Conservation (phyloP, 2,888 invertebrate species). For the Lasioglossum oenotherae region DNA sequence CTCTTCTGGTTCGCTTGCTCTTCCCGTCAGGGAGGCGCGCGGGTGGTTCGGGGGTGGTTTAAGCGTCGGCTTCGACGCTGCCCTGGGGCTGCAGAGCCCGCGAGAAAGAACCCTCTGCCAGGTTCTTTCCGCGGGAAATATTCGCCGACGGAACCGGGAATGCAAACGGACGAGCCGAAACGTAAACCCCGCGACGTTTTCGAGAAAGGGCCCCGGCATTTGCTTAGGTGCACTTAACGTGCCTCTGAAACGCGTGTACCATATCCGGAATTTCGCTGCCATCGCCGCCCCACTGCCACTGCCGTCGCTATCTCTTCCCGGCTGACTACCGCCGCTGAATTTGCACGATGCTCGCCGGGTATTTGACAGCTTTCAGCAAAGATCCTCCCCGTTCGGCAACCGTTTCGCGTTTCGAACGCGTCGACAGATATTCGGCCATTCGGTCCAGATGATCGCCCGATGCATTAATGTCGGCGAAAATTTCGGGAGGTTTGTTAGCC, state of each 20-base stretch:
- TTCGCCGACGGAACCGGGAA: constrained; percentile 61
- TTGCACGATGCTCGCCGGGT: constrained; percentile 31
- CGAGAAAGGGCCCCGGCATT: constrained; percentile 49
- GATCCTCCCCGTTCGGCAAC: not conserved
- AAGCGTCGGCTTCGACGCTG: not conserved
- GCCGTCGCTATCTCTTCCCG: not conserved
- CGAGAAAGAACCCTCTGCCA: constrained; percentile 10
- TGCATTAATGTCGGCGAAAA: not conserved
- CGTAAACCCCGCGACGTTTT: constrained; percentile 65
- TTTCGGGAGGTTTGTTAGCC: not conserved
- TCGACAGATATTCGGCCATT: not conserved
- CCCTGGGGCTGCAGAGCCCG: not conserved
- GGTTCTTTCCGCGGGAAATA: constrained; percentile 65
- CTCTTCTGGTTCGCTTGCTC: constrained; percentile 13
- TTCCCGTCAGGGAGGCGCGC: not conserved
- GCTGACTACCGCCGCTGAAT: constrained; percentile 26
- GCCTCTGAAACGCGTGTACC: constrained; percentile 50
- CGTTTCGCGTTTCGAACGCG: not conserved
- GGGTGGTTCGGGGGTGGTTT: not conserved
- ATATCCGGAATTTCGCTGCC: constrained; percentile 27
- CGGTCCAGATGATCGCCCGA: not conserved
- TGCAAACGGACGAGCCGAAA: constrained; percentile 71
- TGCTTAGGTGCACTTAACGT: constrained; percentile 71
- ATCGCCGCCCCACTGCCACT: constrained; percentile 27
- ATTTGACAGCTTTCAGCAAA: constrained; percentile 1